A percentile compares a stretch with the other conserved stretches of the same genome.
Conservation (phyloP, 2,113 vertebrate species). For the Crocuta crocuta region DNA sequence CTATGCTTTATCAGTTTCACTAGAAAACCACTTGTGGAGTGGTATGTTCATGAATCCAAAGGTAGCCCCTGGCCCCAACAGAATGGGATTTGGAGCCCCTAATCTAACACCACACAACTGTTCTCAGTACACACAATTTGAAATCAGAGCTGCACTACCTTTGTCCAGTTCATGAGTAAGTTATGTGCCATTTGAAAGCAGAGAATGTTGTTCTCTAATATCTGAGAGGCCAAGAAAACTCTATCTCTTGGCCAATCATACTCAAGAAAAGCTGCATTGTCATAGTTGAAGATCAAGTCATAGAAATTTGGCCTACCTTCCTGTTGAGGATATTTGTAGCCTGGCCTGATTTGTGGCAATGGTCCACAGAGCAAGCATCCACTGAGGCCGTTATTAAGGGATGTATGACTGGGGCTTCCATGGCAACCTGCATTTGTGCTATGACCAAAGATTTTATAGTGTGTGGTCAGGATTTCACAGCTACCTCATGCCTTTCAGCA, state of each 20-base stretch:
- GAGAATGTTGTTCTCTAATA: not conserved
- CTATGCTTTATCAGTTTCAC: not conserved
- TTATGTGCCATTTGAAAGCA: not conserved
- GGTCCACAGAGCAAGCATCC: fast-evolving
- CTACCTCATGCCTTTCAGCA: not conserved
- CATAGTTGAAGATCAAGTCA: not conserved
- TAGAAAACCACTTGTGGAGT: not conserved
- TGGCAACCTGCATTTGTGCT: fast-evolving
- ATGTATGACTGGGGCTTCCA: fast-evolving
- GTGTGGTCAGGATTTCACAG: not conserved
- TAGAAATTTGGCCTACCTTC: not conserved
- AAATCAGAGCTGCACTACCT: fast-evolving
- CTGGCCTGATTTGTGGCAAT: not conserved
- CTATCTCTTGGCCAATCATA: not conserved
- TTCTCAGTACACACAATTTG: not conserved
- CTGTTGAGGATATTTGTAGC: no score
- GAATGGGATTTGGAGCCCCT: not conserved
- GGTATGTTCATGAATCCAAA: not conserved
- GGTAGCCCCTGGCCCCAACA: not conserved
- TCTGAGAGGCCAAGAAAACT: not conserved
- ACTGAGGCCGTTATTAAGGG: fast-evolving
- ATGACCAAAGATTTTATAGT: not conserved
- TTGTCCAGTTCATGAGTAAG: not conserved
- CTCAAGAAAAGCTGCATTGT: not conserved
- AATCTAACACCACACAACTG: not conserved